Evolutionary conservation across 1,140 invertebrate genomes (phyloP).

Genomic region (Hermatobates lingyangjiaoensis): DNA sequence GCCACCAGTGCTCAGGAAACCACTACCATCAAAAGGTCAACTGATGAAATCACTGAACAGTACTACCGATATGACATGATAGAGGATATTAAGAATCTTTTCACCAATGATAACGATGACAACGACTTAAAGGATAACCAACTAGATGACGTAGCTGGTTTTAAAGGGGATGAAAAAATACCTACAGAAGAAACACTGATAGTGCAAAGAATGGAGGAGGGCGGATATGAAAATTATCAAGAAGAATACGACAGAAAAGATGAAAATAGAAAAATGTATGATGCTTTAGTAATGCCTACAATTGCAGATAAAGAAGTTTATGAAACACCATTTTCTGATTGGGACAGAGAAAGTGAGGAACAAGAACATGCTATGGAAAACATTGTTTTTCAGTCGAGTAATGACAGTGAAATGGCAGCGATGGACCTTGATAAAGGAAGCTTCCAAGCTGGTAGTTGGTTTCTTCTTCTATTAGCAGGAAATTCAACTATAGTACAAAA

Average conservation of each 20-base stretch:
- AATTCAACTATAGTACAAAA: slow-evolving; percentile 22
- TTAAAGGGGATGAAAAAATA: slow-evolving; percentile 4
- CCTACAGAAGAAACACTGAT: slow-evolving; percentile 1
- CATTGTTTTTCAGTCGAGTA: slow-evolving; percentile 13
- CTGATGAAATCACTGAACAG: slow-evolving; percentile 7
- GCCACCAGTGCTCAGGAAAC: neutral
- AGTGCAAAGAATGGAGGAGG: slow-evolving; percentile 1
- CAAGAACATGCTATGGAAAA: slow-evolving; percentile 18
- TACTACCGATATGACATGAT: slow-evolving; percentile 11
- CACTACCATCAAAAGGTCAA: slow-evolving; percentile 2
- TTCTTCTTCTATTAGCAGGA: slow-evolving; percentile 19
- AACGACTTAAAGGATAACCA: slow-evolving; percentile 7
- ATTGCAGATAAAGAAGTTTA: slow-evolving; percentile 9
- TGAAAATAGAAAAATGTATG: neutral
- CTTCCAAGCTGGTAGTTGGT: slow-evolving; percentile 15
- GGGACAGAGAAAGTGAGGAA: slow-evolving; percentile 19
- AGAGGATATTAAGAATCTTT: slow-evolving; percentile 10
- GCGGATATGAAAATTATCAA: slow-evolving; percentile 14
- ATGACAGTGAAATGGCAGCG: slow-evolving; percentile 1
- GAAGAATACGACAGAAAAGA: slow-evolving; percentile 13
- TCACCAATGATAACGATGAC: slow-evolving; percentile 6
- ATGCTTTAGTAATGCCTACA: slow-evolving; percentile 1
- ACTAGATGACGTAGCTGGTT: slow-evolving; percentile 4
- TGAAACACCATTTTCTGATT: slow-evolving; percentile 17
- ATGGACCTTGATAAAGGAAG: slow-evolving; percentile 4